Base-by-base conservation (phyloP, 2,888 invertebrate species). In the Leptura quadrifasciata region DNA sequence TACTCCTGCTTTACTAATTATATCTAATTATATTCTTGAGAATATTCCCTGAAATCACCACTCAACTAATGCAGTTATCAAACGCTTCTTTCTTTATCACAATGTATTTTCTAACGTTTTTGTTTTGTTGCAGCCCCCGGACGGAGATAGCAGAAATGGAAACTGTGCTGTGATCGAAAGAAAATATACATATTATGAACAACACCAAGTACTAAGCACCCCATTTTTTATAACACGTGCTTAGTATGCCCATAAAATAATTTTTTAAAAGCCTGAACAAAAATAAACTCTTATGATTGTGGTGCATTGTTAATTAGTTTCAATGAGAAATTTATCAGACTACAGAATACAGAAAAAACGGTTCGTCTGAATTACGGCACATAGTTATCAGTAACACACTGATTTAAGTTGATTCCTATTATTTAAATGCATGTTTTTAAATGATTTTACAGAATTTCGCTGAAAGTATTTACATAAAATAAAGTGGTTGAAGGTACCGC, bases 111-210 rank as follows among this genome's bases (percentile, higher is more conserved):
- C 27, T 31, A 31, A 31, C 8, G 6, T n/a, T 2, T 75, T 72
- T 63, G 63, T 75, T 77, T 35, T 76, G 91, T 94, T 83, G 47
- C 81, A 87, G 87, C 65, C 84, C 84, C 60, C 83, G 83, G 91
- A 94, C 94, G 80, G 94, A 94, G 90, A 94, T 94, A 84, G 96
- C 96, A 86, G 96, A 96, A 92, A 96, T 96, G 94, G 96, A 96
- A 92, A 96, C 96, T 88, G 96, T 96, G 92, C 95, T 96, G 93
- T 96, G 95, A 95, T 91, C 72, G 74, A 78, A 79, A 60, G 72
- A 78, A 74, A 75, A 75, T 60, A 75, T 78, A 71, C 71, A 79
- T 76, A 76, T 74, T 68, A 75, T 63, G 63, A 75, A 72, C 77
- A 81, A 79, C 80, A 80, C 80, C 81, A 81, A 80, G 57, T 65